Evolutionary conservation across 2,888 invertebrate genomes (phyloP), one percentile per base, ranked within the genome.

Genomic region (Meiosimyza platycephala): DNA sequence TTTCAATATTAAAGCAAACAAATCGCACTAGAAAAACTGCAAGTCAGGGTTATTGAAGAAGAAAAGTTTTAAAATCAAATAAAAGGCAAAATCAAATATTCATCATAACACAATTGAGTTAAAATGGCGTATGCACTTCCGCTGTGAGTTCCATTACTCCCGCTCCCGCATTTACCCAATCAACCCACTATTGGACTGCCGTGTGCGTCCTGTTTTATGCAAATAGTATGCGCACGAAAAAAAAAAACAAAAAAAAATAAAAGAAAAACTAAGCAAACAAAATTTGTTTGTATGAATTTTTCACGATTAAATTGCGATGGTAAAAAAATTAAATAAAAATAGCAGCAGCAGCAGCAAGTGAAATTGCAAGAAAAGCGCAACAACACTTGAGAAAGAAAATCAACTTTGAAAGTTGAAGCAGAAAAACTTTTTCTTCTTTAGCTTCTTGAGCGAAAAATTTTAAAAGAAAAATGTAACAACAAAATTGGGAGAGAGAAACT

Each of bases 71-170:
- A 28, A 16, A 51, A 55, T 16, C n/a, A 9, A 22, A 67, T 55
- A 48, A 22, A 47, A 50, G 28, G n/a, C 18, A 51, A 70, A 63
- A 70, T 70, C 70, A 70, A 70, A 70, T 70, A 70, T 70, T 70
- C 70, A 70, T 70, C 70, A 70, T 52, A 54, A 51, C 63, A 70
- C 63, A 70, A 70, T 62, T 63, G 70, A 70, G 70, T 70, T 70
- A 70, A 62, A 63, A 54, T 62, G 63, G 70, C 70, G 63, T 63
- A 70, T 60, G 69, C 50, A 59, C 33, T 33, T 51, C 51, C 65
- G 65, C 33, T 52, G 65, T 33, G n/a, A 16, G 55, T 67, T 40
- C 55, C 55, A 47, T 16, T 47, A 28, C 13, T 48, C 33, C 55
- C 47, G 16, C 55, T 40, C 7, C 40, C 28, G 28, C 28, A 28